Base-by-base conservation (phyloP, 2,888 invertebrate species). In the Cyclophora punctaria region DNA sequence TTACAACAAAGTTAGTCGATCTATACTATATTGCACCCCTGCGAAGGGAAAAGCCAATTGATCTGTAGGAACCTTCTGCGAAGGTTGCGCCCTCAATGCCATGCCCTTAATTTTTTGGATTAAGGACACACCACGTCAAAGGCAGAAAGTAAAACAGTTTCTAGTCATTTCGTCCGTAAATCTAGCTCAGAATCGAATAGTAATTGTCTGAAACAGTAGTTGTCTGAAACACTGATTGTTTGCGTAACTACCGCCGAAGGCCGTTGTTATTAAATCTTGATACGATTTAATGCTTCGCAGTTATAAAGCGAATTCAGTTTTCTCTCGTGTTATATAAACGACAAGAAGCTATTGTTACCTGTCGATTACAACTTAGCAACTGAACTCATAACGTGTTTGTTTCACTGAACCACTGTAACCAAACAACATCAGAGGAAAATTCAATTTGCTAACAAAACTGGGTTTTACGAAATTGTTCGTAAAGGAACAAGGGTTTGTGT, bases 271-370 rank as follows among this genome's bases (percentile, higher is more conserved):
- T 69, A 72, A 67, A 69, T 69, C 68, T 66, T 67, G 59, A 69
- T 70, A 68, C 63, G 66, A 67, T 67, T 71, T 64, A 72, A 72
- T 66, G 71, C 70, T 75, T 75, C 75, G 68, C 71, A 69, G 69
- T 75, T 71, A 62, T 64, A 63, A 69, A 71, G 66, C 67, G 63
- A 63, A 75, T 74, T 75, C 74, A 68, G 61, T 70, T 80, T 78
- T 76, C 68, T 68, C 69, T 72, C 69, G 64, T 60, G 68, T 80
- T 81, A 79, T 69, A 74, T 82, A 82, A 80, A 69, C 63, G 20
- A 20, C 20, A 20, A 20, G 20, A 20, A 20, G 1, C 64, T 64
- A 76, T 77, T 76, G 75, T 77, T 77, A 67, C 70, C 63, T 44
- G 35, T 45, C 35, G n/a, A 35, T 46, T 46, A 46, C 40, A 40